Base-by-base conservation (phyloP, 1,140 invertebrate species). In the Drosophila arizonae region DNA sequence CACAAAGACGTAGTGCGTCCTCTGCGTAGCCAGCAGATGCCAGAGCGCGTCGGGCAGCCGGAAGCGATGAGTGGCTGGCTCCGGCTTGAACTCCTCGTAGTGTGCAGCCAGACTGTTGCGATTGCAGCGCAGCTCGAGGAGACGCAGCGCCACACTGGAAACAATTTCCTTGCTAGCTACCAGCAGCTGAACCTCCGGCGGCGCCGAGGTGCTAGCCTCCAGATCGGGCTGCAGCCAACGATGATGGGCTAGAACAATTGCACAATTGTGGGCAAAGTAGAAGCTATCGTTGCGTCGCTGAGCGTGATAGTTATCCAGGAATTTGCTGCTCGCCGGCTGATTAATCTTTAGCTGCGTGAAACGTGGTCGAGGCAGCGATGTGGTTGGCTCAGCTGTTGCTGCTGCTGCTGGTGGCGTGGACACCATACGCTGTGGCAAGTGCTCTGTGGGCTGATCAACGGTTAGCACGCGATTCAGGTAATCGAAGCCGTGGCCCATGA, bases 401-500 rank as follows among this genome's bases (percentile, higher is more conserved):
- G 30, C 26, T 3, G 43, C 26, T 5, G 92, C 84, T 91, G n/a
- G 85, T 91, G 86, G 6, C 15, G 52, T 15, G 21, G 66, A 45
- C 90, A 90, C 88, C 91, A 93, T 79, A 90, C 81, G 93, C 90
- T 92, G 93, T 85, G 79, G 92, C 91, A 91, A 91, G 92, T 92
- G 92, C 92, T 79, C 91, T 39, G 79, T 92, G 73, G 91, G 92
- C 76, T 94, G 93, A 11, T 92, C 92, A 30, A 93, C 93, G n/a
- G 94, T 93, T 82, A 95, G 96, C 65, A 95, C 96, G 81, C 94
- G 94, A 93, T 95, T 95, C 50, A 96, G 95, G 87, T 98, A 96
- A 92, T 98, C 97, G 92, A 99, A 98, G 13, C 97, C 97, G 82
- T 97, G 94, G 13, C 97, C 96, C 98, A 99, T 99, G 51, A 99